Evolutionary conservation across 2,888 invertebrate genomes (phyloP).

Genomic region (Dilophus febrilis): DNA sequence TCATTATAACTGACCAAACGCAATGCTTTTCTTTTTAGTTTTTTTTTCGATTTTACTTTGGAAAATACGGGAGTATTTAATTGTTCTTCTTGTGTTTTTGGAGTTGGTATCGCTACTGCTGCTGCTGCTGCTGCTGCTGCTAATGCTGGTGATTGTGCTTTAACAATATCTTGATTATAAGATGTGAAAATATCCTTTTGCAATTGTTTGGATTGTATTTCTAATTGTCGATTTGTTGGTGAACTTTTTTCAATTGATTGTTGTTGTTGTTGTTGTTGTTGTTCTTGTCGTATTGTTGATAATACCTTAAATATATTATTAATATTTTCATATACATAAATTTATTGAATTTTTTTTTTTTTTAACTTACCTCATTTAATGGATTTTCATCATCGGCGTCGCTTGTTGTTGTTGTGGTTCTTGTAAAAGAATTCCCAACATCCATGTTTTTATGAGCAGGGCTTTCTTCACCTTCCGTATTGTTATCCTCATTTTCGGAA

Average conservation of each 20-base stretch:
- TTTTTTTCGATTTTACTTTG: conserved; percentile 5
- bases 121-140: conserved; percentile 12
- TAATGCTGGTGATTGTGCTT: conserved; percentile 3
- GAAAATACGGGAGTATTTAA: too few relatives aligned
- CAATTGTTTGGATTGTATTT: too few relatives aligned
- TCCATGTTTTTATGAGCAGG: too few relatives aligned
- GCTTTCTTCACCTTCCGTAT: conserved; percentile 23
- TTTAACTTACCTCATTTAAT: too few relatives aligned
- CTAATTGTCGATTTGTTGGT: neutral
- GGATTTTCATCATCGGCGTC: too few relatives aligned
- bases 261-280: conserved; percentile 27
- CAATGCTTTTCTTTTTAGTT: conserved; percentile 18
- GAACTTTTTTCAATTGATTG: conserved; percentile 22
- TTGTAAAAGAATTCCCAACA: too few relatives aligned
- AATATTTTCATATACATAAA: conserved; percentile 9
- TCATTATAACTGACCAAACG: conserved; percentile 53
- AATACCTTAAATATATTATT: conserved; percentile 11
- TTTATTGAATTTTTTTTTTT: too few relatives aligned
- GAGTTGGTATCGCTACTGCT: conserved; percentile 8
- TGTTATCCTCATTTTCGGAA: conserved; percentile 71
- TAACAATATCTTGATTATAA: too few relatives aligned
- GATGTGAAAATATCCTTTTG: too few relatives aligned
- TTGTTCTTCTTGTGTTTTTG: conserved; percentile 16
- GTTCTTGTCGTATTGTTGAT: conserved; percentile 18
- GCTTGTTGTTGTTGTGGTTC: too few relatives aligned